phyloP scores from a whole-genome alignment of 2,113 vertebrate species.

The Boulengeromyrus knoepffleri region DNA sequence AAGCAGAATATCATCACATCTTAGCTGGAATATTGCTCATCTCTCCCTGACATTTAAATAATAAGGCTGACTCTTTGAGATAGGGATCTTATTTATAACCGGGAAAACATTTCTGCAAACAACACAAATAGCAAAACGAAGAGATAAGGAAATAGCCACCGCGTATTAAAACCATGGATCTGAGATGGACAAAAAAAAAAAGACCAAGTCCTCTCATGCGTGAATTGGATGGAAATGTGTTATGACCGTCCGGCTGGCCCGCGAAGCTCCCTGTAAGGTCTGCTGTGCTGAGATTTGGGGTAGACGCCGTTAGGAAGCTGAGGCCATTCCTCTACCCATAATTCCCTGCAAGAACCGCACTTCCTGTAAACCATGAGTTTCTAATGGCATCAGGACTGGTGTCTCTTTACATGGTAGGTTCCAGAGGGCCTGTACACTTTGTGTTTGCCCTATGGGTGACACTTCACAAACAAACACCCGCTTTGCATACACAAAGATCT shows the following conservation, averaged over 20 bases:
- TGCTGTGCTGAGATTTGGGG: background rate
- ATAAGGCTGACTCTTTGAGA: background rate
- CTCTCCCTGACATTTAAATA: background rate
- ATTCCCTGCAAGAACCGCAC: background rate
- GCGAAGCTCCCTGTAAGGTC: background rate
- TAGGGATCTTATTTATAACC: background rate
- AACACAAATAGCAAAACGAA: background rate
- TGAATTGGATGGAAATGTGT: slow-evolving; percentile 2
- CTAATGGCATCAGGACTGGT: background rate
- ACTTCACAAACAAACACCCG: background rate
- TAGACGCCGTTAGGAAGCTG: background rate
- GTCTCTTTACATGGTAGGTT: background rate
- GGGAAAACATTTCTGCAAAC: background rate
- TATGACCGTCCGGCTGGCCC: background rate
- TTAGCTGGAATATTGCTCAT: slow-evolving; percentile 7
- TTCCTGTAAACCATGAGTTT: background rate
- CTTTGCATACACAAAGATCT: background rate
- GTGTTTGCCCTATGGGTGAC: background rate
- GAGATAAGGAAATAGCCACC: background rate
- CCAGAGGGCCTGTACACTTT: background rate
- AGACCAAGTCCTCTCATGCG: background rate
- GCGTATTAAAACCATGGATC: background rate
- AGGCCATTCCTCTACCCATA: background rate
- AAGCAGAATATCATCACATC: background rate
- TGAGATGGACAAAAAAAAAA: background rate